Evolutionary conservation across 92 coral and sea anemone genomes (phyloP), one percentile per base, ranked within the genome.

Genomic region (Epizoanthus stellaris): DNA sequence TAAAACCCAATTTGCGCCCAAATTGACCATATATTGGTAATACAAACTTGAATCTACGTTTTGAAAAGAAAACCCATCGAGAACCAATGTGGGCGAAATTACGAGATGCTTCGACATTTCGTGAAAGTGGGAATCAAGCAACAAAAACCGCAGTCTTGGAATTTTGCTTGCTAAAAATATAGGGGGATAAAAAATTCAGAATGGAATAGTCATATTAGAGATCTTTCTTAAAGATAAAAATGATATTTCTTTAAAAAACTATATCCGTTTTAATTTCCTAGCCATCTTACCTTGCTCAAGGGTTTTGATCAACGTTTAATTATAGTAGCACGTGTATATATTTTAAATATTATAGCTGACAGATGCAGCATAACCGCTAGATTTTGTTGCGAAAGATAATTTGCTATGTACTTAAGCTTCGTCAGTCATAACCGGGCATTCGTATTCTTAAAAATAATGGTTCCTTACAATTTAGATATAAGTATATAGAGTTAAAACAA

Each of bases 331-430:
- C 72, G 83, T 79, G 83, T 42, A 79, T 43, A 61, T 9, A 11
- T 63, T 61, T 63, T 45, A 42, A 42, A 20, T 4, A 62, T 62
- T 79, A 62, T 62, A 64, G 64, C 19, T 45, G 67, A 43, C 73
- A 79, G 83, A 63, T 42, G 83, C 61, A 42, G 45, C 36, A 45
- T 40, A 63, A 79, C 83, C 83, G 83, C 83, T 64, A 43, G 20
- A 61, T 40, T 61, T 76, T 64, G 38, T 17, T 21, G 62, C 13
- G 45, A 79, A 43, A 61, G 62, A 36, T 61, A 62, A 60, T 45
- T 62, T 79, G 12, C 19, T 20, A 17, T 60, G 20, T 4, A 40
- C 42, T 39, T 76, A 13, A 43, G n/a, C 38, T n/a, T 77, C 25
- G 9, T 49, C 56, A 49, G 56, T 49, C 38, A 45, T 47, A 12